Evolutionary conservation across 2,113 vertebrate genomes (phyloP).

Genomic region (Colaptes auratus): DNA sequence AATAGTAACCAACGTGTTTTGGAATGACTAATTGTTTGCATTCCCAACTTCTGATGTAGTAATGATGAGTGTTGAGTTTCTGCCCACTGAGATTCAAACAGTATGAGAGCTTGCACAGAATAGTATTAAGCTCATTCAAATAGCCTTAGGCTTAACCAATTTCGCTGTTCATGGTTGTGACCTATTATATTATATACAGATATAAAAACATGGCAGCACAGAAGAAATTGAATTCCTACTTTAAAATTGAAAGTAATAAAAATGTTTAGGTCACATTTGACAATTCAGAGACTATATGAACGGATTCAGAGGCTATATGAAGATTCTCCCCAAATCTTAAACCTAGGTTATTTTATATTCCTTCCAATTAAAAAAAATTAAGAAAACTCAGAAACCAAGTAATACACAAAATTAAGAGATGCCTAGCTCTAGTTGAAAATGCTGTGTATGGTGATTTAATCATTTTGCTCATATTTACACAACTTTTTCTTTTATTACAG

Average conservation of each 20-base stretch:
- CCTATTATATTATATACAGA: background rate
- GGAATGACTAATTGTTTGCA: background rate
- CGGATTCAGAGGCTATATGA: background rate
- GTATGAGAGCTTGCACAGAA: background rate
- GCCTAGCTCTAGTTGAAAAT: background rate
- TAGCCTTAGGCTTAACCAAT: background rate
- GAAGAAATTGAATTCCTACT: background rate
- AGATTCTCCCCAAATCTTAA: background rate
- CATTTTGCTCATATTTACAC: background rate
- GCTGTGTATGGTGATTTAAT: background rate
- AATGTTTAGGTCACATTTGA: background rate
- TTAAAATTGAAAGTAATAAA: background rate
- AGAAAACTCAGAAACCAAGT: background rate
- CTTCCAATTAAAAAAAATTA: background rate
- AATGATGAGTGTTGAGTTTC: background rate
- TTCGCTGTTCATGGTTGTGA: background rate
- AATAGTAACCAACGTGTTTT: background rate
- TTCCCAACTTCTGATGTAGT: background rate
- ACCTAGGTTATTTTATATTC: background rate
- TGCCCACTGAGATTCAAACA: background rate
- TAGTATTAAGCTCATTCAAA: background rate
- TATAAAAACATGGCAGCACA: background rate
- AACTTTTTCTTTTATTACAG: slow-evolving; percentile 60
- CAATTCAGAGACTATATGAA: background rate
- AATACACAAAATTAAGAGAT: background rate